phyloP scores from a whole-genome alignment of 2,797 vertebrate species.

The Peromyscus nudipes region DNA sequence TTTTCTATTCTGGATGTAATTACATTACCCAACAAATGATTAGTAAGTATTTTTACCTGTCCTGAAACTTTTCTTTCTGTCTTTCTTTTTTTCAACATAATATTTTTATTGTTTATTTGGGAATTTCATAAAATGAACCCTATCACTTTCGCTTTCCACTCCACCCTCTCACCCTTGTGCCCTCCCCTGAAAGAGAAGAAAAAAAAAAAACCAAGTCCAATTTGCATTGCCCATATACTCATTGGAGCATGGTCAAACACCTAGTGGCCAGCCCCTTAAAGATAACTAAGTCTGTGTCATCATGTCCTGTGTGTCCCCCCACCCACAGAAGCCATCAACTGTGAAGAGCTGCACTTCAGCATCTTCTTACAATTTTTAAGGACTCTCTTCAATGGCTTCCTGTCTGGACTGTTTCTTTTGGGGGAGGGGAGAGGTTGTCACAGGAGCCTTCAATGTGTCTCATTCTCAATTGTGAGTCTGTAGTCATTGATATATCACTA shows the following conservation, averaged over 20 bases:
- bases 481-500: not conserved
- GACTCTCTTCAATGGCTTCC: not conserved
- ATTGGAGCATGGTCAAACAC: not conserved
- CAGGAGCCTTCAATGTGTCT: not conserved
- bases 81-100: not conserved
- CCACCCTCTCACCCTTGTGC: not conserved
- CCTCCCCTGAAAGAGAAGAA: not conserved
- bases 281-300: not conserved
- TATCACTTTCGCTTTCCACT: not conserved
- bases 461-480: not conserved
- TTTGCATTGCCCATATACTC: not conserved
- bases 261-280: not conserved
- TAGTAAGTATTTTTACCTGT: conserved; percentile 6
- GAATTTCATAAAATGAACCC: not conserved
- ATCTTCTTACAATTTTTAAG: not conserved
- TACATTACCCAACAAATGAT: not conserved
- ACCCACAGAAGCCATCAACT: not conserved
- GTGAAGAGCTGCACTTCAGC: not conserved
- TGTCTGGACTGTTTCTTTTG: not conserved
- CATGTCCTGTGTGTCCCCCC: not conserved
- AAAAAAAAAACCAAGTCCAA: not conserved
- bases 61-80: not conserved
- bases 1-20: not conserved
- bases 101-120: not conserved
- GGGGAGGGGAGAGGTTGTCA: too few species aligned